Base-by-base conservation (phyloP, 2,888 invertebrate species). In the Kuschelorhynchus macadamiae region DNA sequence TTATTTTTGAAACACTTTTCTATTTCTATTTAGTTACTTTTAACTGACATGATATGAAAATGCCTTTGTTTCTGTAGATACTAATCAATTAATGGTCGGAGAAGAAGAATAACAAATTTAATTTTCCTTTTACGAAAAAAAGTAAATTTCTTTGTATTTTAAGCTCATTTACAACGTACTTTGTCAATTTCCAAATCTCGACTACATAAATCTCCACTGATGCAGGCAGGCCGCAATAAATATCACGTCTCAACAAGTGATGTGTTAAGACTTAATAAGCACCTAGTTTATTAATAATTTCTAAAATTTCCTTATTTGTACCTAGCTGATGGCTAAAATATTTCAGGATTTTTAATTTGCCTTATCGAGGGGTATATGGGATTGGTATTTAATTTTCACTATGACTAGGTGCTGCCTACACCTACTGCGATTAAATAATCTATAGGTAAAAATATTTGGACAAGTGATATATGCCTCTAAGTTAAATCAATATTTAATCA, bases 241-340 rank as follows among this genome's bases (percentile, higher is more conserved):
- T 52, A 32, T 14, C n/a, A 9, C 33, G 16, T 52, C 14, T 32
- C 52, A 52, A 52, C 52, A 60, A 62, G 41, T 52, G 61, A 52
- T 53, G 61, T 62, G 61, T 62, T 53, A 62, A 62, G 52, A 62
- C 61, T 62, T 62, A 62, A 62, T 62, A 62, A 62, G 61, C 52
- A 62, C 18, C 44, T 52, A 52, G 61, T 33, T 62, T 62, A 53
- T 53, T 52, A 62, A 42, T 53, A 62, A 50, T 62, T 62, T 44
- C 52, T 52, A 62, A 44, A 41, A 41, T 44, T 30, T 30, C 61
- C 61, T 44, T 62, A 62, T 52, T 33, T 18, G 53, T 32, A 41
- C 61, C 14, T 42, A 30, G 30, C 61, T 50, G 36, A 42, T 61
- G 50, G 50, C 32, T 41, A 49, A 60, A 50, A 30, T 30, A 50